Conservation (phyloP, 2,797 vertebrate species). For the Hozukius guyotensis region DNA sequence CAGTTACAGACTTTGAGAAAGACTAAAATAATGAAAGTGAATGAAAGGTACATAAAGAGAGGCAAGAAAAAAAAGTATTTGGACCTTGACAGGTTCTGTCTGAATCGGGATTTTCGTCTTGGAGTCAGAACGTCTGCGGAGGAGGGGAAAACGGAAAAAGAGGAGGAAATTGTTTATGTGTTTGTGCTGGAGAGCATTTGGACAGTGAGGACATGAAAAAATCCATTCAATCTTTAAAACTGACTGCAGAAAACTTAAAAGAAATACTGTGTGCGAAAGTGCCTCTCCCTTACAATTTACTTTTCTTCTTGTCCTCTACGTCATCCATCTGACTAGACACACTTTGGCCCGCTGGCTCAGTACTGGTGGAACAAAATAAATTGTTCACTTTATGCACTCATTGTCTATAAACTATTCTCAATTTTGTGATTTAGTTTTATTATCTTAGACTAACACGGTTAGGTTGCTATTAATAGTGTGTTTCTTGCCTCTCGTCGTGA, state of each 20-base stretch:
- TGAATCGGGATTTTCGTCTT: conserved; percentile 52
- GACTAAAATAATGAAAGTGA: background rate
- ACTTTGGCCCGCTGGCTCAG: conserved; percentile 27
- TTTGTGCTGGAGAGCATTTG: conserved; percentile 1
- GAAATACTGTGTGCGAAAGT: background rate
- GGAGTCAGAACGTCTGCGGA: conserved; percentile 63
- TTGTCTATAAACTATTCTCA: background rate
- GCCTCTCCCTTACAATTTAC: conserved; percentile 51
- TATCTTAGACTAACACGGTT: background rate
- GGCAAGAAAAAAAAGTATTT: background rate
- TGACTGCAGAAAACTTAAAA: background rate
- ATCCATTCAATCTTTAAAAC: background rate
- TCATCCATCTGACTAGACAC: conserved; percentile 34
- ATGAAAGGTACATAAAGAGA: background rate
- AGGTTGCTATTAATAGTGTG: background rate
- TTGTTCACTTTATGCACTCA: background rate
- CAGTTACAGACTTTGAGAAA: background rate
- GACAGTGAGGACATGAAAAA: conserved; percentile 1
- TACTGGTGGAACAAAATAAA: conserved; percentile 16
- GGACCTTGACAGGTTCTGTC: conserved; percentile 39
- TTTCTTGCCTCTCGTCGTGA: conserved; percentile 50
- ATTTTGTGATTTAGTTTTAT: background rate
- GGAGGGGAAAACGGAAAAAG: conserved; percentile 72
- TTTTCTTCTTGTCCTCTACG: conserved; percentile 44
- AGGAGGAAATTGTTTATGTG: background rate